Percentiles rank a stretch among this genome's conserved stretches.
These are phyloP conservation scores for Osmerus eperlanus DNA, from an alignment of 2,113 vertebrate species.

Conservation along the genomic window DNA sequence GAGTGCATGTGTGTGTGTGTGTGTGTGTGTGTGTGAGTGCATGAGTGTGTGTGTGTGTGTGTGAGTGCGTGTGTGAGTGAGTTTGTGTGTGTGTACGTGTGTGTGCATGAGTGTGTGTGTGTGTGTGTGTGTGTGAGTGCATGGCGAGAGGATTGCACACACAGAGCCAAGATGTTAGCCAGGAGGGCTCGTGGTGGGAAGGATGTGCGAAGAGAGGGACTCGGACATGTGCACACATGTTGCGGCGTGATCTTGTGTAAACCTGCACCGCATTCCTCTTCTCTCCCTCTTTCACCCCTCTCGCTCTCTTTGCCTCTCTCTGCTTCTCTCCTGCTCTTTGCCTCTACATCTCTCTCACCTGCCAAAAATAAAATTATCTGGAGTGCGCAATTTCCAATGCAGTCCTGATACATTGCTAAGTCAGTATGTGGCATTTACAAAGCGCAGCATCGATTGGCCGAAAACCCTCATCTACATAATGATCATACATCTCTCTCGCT, in stretches of 20 bases:
- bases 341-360: constrained; percentile 12
- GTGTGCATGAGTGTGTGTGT: background rate
- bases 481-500: background rate
- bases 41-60: background rate
- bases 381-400: too few relatives aligned
- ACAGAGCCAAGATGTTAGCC: constrained; percentile 55
- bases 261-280: constrained; percentile 70
- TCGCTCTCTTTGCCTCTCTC: constrained; percentile 2
- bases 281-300: background rate
- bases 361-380: too few relatives aligned
- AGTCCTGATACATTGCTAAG: too few relatives aligned
- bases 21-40: constrained; percentile 17
- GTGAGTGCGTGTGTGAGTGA: constrained; percentile 15
- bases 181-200: constrained; percentile 49
- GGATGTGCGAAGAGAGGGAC: constrained; percentile 18
- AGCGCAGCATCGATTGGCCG: too few relatives aligned
- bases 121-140: constrained; percentile 3
- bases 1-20: constrained; percentile 17
- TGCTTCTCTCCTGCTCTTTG: constrained; percentile 17
- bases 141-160: constrained; percentile 23
- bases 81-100: constrained; percentile 17
- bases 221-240: constrained; percentile 60
- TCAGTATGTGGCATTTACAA: too few relatives aligned
- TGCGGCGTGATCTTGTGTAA: constrained; percentile 63
- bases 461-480: too few relatives aligned